Evolutionary conservation across 2,797 vertebrate species (phyloP).

Genomic region (Rhyacichthys aspro): DNA sequence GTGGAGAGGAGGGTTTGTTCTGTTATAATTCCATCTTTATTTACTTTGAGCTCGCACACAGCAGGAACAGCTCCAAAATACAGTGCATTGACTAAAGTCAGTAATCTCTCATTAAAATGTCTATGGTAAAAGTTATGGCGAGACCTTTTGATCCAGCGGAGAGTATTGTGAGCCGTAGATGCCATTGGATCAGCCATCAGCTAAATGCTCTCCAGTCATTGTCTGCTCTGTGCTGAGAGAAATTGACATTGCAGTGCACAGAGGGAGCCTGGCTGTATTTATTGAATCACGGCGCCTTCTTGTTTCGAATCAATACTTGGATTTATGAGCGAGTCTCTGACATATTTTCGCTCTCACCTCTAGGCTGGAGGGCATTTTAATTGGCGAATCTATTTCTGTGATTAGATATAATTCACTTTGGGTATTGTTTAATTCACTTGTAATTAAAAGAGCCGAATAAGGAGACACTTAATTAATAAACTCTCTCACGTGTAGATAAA

Average conservation of each 20-base stretch:
- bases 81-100: not conserved
- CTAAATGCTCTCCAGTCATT: slow-evolving; percentile 38
- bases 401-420: slow-evolving; percentile 76
- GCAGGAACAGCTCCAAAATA: not conserved
- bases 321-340: slow-evolving; percentile 66
- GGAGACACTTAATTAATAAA: slow-evolving; percentile 73
- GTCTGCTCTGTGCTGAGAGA: slow-evolving; percentile 29
- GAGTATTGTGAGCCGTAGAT: slow-evolving; percentile 12
- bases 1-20: not conserved
- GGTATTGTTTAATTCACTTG: slow-evolving; percentile 75
- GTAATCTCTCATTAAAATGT: slow-evolving; percentile 19
- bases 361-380: slow-evolving; percentile 68
- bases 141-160: slow-evolving; percentile 1
- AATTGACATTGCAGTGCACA: slow-evolving; percentile 38
- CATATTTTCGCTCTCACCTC: slow-evolving; percentile 61
- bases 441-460: slow-evolving; percentile 74
- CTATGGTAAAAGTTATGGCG: not conserved
- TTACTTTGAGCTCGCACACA: not conserved
- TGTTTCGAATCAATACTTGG: slow-evolving; percentile 70
- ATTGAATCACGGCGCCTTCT: slow-evolving; percentile 54
- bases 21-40: not conserved
- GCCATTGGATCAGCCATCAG: slow-evolving; percentile 19
- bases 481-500: slow-evolving; percentile 58
- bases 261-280: slow-evolving; percentile 47
- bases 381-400: slow-evolving; percentile 76